Base-by-base conservation (phyloP, 2,113 vertebrate genomes). In the Notarius lentiginosus region DNA sequence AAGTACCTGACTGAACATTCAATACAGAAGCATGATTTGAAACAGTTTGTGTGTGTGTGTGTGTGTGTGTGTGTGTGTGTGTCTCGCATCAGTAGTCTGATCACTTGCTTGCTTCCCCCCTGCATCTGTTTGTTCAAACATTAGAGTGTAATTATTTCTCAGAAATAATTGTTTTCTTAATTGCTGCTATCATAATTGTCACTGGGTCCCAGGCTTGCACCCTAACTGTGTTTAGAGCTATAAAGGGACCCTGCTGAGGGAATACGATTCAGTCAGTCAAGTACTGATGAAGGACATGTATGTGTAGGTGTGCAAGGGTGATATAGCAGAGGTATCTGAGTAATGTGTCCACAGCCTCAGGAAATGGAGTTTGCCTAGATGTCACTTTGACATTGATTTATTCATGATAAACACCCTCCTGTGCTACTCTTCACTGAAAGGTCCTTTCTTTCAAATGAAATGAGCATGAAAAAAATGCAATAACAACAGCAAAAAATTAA, bases 81-180 rank as follows among this genome's bases (percentile, higher is more conserved):
- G 55, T 82, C 77, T 65, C 24, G 30, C 86, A 86, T 87, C 90
- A 82, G 89, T 86, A 90, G 89, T 86, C 82, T 88, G 84, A 90
- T 89, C 88, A 88, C 84, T 89, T 85, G 53, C 66, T 87, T 66
- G 56, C 70, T 68, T 18, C 53, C 86, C 41, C 87, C 34, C 58
- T 83, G 63, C 86, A 83, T 88, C 85, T 93, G 93, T 94, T 93
- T 93, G 90, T 91, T 89, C 89, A 86, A 91, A 93, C 92, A 89
- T 93, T 89, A 86, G 89, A 72, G 86, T 89, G 91, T 95, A 94
- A 94, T 94, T 93, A 93, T 93, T 94, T 91, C 92, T 94, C 93
- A 93, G 91, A 93, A 92, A 90, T 93, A 94, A 94, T 94, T 94
- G 92, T 93, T 93, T 92, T 92, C 91, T 85, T 93, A 93, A 95